Percentiles rank a stretch among this genome's conserved stretches.
phyloP scores from a whole-genome alignment of 2,797 vertebrate species.

The Syndactyla subalaris region DNA sequence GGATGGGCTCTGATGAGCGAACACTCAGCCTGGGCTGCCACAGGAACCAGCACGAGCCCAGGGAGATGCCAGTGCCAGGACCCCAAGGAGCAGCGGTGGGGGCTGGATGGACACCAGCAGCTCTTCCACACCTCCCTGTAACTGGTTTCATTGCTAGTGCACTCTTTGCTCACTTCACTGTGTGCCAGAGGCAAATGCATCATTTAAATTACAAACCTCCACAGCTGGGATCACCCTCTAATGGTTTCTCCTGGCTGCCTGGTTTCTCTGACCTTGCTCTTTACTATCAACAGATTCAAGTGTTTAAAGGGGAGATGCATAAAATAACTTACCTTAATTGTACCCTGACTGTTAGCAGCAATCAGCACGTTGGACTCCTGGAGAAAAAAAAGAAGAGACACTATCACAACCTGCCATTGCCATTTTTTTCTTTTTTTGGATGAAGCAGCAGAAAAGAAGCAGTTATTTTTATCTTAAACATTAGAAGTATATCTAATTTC shows the following conservation, averaged over 20 bases:
- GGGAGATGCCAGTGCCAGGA: neutral
- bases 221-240: neutral
- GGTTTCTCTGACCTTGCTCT: constrained; percentile 14
- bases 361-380: constrained; percentile 99
- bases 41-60: neutral
- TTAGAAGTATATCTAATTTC: neutral
- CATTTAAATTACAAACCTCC: constrained; percentile 6
- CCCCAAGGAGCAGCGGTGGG: neutral
- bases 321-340: constrained; percentile 92
- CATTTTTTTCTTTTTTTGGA: neutral
- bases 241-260: neutral
- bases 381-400: constrained; percentile 26
- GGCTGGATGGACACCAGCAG: neutral
- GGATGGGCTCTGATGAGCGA: fast-evolving
- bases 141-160: neutral
- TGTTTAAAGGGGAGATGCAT: constrained; percentile 23
- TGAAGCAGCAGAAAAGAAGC: neutral
- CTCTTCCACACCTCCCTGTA: neutral
- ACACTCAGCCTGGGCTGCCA: neutral
- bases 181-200: neutral
- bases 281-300: constrained; percentile 19
- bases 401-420: constrained; percentile 21
- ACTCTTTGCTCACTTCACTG: neutral
- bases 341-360: constrained; percentile 99
- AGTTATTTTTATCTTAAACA: constrained; percentile 14